Evolutionary conservation across 1,140 invertebrate genomes (phyloP).

Genomic region (Zophobas morio): DNA sequence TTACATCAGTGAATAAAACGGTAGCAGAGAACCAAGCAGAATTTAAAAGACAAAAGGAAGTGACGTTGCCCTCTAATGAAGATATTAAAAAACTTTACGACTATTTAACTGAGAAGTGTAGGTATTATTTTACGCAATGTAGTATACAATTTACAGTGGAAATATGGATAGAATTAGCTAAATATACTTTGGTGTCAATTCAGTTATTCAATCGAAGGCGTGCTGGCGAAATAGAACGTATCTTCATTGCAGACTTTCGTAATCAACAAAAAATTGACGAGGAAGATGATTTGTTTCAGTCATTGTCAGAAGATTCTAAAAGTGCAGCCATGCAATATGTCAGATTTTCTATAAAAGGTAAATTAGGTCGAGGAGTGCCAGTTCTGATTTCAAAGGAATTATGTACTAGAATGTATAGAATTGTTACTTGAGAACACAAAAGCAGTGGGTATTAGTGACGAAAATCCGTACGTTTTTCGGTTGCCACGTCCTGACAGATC

Average conservation of each 20-base stretch:
- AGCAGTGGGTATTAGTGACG: slow-evolving; percentile 4
- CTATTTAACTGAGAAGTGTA: slow-evolving; percentile 9
- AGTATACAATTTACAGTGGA: slow-evolving; percentile 1
- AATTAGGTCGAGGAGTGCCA: slow-evolving; percentile 36
- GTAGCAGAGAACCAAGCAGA: slow-evolving; percentile 32
- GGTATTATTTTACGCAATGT: neutral
- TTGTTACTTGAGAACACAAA: slow-evolving; percentile 10
- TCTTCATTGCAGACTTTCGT: slow-evolving; percentile 4
- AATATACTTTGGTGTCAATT: neutral
- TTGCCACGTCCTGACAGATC: neutral
- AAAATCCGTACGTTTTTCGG: slow-evolving; percentile 49
- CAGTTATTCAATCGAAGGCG: slow-evolving; percentile 35
- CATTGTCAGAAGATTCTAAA: slow-evolving; percentile 10
- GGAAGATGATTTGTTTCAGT: slow-evolving; percentile 4
- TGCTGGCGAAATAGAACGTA: slow-evolving; percentile 31
- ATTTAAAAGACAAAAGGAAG: slow-evolving; percentile 23
- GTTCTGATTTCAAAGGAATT: slow-evolving; percentile 21
- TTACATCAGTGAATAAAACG: slow-evolving; percentile 30
- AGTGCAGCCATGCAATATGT: slow-evolving; percentile 15
- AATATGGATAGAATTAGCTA: slow-evolving; percentile 16
- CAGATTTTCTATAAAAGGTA: slow-evolving; percentile 24
- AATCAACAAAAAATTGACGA: neutral
- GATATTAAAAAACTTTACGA: slow-evolving; percentile 32
- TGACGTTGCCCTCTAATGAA: slow-evolving; percentile 23
- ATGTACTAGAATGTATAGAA: slow-evolving; percentile 7